Conservation (phyloP, 2,888 invertebrate genomes). For the Hanleya hanleyi region DNA sequence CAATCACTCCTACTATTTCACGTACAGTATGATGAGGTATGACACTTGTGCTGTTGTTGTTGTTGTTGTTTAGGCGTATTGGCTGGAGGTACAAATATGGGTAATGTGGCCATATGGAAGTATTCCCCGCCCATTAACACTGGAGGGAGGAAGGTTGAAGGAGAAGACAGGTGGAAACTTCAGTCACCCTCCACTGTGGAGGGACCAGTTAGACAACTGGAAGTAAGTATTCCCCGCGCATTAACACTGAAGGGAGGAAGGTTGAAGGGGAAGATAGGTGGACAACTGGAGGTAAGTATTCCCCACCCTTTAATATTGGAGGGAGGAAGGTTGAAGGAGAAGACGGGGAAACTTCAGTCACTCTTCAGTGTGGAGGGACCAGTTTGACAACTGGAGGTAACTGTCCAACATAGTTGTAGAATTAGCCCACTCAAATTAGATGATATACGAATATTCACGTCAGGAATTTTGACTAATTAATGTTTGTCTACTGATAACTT, state of each 20-base stretch:
- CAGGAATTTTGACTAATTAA: too few relatives aligned
- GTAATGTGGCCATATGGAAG: slow-evolving; percentile 91
- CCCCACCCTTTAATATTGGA: slow-evolving; percentile 44
- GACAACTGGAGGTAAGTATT: too few relatives aligned
- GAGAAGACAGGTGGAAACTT: slow-evolving; percentile 88
- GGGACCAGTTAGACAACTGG: slow-evolving; percentile 75
- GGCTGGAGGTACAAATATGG: slow-evolving; percentile 92
- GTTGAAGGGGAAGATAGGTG: slow-evolving; percentile 85
- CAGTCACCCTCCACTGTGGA: slow-evolving; percentile 78
- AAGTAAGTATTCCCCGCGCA: slow-evolving; percentile 61
- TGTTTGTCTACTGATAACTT: too few relatives aligned
- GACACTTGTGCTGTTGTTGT: too few relatives aligned
- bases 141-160: slow-evolving; percentile 75
- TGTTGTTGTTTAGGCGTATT: slow-evolving; percentile 78
- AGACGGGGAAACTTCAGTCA: slow-evolving; percentile 86
- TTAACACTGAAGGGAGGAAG: slow-evolving; percentile 55
- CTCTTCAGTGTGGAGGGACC: slow-evolving; percentile 76
- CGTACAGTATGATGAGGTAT: too few relatives aligned
- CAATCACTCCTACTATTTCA: too few relatives aligned
- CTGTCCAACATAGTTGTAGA: too few relatives aligned
- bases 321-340: slow-evolving; percentile 78
- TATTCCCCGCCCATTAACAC: slow-evolving; percentile 55
- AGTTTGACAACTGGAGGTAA: slow-evolving; percentile 75
- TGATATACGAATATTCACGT: too few relatives aligned
- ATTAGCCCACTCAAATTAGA: too few relatives aligned